Percentiles rank a stretch among this genome's conserved stretches.
These are phyloP conservation scores for Patella caerulea DNA, from an alignment of 2,888 invertebrate genomes.

Conservation along the genomic window DNA sequence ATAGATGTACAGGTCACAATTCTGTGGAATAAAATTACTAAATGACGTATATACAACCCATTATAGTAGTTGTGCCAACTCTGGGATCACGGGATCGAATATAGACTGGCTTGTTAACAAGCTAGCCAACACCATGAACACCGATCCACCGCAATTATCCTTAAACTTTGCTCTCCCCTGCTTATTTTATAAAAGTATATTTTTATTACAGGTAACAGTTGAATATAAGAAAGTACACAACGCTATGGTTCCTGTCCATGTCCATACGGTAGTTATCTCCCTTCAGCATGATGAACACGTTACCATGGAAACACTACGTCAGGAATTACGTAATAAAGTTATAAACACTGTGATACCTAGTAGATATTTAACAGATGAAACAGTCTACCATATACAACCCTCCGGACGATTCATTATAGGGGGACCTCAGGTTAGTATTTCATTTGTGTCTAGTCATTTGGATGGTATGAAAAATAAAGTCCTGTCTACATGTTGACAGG, in stretches of 20 bases:
- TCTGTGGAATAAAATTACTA: too few species aligned
- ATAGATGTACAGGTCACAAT: too few species aligned
- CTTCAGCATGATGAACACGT: conserved; percentile 96
- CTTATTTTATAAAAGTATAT: not conserved
- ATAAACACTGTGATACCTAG: conserved; percentile 89
- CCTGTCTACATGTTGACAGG: too few species aligned
- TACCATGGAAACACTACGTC: conserved; percentile 83
- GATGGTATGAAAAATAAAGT: too few species aligned
- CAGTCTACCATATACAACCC: conserved; percentile 95
- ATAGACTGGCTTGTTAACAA: too few species aligned
- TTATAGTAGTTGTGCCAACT: too few species aligned
- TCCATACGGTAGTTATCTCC: conserved; percentile 98
- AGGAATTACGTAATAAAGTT: conserved; percentile 88
- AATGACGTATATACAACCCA: too few species aligned
- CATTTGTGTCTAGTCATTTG: too few species aligned
- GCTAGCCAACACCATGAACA: too few species aligned
- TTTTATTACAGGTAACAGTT: conserved; percentile 85
- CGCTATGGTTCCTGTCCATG: conserved; percentile 91
- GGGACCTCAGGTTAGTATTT: conserved; percentile 85
- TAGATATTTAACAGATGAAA: conserved; percentile 89
- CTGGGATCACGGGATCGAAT: too few species aligned
- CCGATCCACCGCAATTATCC: not conserved
- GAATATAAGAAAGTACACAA: conserved; percentile 93
- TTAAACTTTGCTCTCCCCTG: too few species aligned
- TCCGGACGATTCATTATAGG: conserved; percentile 96